Percentiles rank a stretch among this genome's conserved stretches.
Evolutionary conservation across 2,797 vertebrate genomes (phyloP).

Genomic region (Crypturellus tataupa): DNA sequence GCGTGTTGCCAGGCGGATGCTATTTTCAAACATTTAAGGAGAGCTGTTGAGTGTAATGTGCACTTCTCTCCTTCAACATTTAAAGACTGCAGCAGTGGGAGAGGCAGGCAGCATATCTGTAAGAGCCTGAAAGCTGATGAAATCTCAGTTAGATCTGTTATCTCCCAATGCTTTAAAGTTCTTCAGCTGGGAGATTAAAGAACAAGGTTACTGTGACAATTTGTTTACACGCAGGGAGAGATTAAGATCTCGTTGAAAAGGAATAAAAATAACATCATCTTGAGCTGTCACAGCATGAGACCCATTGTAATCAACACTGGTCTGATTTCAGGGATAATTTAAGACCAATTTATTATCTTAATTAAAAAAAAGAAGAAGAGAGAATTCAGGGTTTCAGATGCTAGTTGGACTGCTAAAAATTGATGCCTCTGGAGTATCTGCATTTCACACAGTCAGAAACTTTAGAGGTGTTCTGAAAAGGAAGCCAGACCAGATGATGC

Average conservation of each 20-base stretch:
- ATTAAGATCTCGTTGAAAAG: constrained; percentile 91
- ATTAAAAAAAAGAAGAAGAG: constrained; percentile 88
- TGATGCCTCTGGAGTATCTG: constrained; percentile 51
- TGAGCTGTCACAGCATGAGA: constrained; percentile 93
- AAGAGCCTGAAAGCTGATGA: constrained; percentile 83
- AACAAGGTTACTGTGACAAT: constrained; percentile 88
- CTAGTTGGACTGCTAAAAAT: constrained; percentile 64
- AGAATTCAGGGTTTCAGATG: constrained; percentile 79
- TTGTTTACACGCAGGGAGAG: constrained; percentile 90
- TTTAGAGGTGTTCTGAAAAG: constrained; percentile 46
- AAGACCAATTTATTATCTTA: constrained; percentile 99
- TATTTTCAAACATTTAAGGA: constrained; percentile 70
- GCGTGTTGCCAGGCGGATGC: constrained; percentile 35
- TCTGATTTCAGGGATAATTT: constrained; percentile 99
- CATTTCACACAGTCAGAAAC: constrained; percentile 13
- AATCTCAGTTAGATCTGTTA: constrained; percentile 88
- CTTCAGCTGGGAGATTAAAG: constrained; percentile 87
- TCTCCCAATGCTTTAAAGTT: constrained; percentile 87
- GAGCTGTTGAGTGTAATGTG: constrained; percentile 69
- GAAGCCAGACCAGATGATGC: not conserved
- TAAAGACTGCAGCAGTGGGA: constrained; percentile 73
- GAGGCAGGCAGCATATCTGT: constrained; percentile 76
- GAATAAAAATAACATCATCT: constrained; percentile 89
- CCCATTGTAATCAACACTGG: constrained; percentile 98
- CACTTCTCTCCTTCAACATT: constrained; percentile 76